A percentile compares a stretch with the other conserved stretches of the same genome.
Evolutionary conservation across 2,797 vertebrate species (phyloP).

Genomic region (Artibeus jamaicensis): DNA sequence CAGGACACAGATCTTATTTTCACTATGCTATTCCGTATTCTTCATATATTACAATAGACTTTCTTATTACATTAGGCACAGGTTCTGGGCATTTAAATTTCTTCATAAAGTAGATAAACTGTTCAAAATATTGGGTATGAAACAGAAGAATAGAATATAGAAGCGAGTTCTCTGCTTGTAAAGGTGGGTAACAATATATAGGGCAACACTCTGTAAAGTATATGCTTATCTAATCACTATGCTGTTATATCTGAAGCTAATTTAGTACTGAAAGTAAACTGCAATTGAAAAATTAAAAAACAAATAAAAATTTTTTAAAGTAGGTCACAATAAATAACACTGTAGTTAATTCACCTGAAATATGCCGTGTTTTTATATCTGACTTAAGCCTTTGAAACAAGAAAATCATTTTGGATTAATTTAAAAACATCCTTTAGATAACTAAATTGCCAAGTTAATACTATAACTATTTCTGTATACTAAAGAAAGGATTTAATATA

Average conservation of each 20-base stretch:
- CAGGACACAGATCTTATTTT: not conserved
- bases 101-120: not conserved
- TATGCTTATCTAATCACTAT: not conserved
- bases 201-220: not conserved
- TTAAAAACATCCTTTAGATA: not conserved
- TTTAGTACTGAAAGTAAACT: not conserved
- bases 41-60: not conserved
- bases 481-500: not conserved
- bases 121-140: not conserved
- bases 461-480: not conserved
- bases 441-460: not conserved
- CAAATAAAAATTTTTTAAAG: not conserved
- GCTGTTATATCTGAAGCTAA: not conserved
- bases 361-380: not conserved
- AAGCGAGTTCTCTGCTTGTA: slow-evolving; percentile 22
- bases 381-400: not conserved
- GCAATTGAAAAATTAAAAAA: not conserved
- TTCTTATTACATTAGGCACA: not conserved
- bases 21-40: not conserved
- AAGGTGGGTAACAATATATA: not conserved
- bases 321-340: not conserved
- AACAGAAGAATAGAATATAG: not conserved
- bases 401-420: not conserved
- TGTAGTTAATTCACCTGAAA: not conserved
- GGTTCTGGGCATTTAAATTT: not conserved